phyloP scores from a whole-genome alignment of 2,113 vertebrate genomes.

The Oncorhynchus nerka region DNA sequence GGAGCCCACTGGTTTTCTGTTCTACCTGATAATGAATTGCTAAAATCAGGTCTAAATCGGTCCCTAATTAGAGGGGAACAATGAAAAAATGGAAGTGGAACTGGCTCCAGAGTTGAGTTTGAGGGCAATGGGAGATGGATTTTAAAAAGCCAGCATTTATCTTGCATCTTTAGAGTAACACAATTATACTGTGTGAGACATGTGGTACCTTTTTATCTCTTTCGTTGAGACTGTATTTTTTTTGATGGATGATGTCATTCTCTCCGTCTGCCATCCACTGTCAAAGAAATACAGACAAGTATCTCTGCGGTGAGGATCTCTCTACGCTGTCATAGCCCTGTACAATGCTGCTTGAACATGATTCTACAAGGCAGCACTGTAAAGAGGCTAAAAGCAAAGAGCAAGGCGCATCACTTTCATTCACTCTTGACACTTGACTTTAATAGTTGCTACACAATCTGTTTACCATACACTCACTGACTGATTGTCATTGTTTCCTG shows the following conservation, averaged over 20 bases:
- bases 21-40: not conserved
- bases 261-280: constrained; percentile 7
- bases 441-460: constrained; percentile 6
- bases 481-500: too few relatives aligned
- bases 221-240: constrained; percentile 1
- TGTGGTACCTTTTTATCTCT: not conserved
- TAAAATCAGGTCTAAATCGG: too few relatives aligned
- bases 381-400: constrained; percentile 81
- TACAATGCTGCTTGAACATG: constrained; percentile 83
- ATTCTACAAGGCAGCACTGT: constrained; percentile 81
- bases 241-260: constrained; percentile 54
- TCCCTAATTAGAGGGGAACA: too few relatives aligned
- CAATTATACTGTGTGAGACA: too few relatives aligned
- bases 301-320: constrained; percentile 43
- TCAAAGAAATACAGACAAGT: constrained; percentile 37
- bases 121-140: not conserved
- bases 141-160: not conserved
- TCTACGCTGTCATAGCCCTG: constrained; percentile 81
- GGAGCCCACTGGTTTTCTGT: too few relatives aligned
- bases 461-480: not conserved
- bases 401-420: constrained; percentile 37
- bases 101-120: too few relatives aligned
- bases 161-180: too few relatives aligned
- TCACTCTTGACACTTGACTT: constrained; percentile 2
- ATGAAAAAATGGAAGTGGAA: too few relatives aligned